phyloP scores from a whole-genome alignment of 2,888 invertebrate genomes.

The Parnassius smintheus region DNA sequence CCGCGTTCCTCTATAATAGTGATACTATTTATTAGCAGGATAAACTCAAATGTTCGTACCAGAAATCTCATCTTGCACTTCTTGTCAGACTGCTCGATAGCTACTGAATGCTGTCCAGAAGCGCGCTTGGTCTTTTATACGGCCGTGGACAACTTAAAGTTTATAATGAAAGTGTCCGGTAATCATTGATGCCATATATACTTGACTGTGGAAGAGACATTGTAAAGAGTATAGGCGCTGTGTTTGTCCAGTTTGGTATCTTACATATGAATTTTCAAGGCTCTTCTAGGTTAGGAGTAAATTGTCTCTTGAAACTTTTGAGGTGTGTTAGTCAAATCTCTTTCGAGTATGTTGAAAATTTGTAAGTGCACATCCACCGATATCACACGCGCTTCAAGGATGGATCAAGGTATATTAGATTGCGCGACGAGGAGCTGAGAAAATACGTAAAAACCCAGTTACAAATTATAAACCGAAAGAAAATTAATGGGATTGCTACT shows the following conservation, averaged over 20 bases:
- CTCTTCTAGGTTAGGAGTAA: slow-evolving; percentile 22
- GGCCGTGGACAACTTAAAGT: slow-evolving; percentile 40
- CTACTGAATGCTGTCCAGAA: slow-evolving; percentile 69
- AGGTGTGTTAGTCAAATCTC: background rate
- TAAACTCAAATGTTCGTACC: slow-evolving; percentile 50
- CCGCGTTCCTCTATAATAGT: slow-evolving; percentile 20
- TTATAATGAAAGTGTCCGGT: slow-evolving; percentile 60
- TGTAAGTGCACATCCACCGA: too few species aligned
- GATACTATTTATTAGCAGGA: slow-evolving; percentile 37
- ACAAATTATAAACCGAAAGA: too few species aligned
- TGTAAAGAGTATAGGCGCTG: slow-evolving; percentile 34
- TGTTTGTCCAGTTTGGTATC: slow-evolving; percentile 18
- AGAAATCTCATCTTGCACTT: slow-evolving; percentile 80
- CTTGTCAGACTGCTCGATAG: slow-evolving; percentile 74
- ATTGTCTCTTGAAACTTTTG: background rate
- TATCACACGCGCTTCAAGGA: too few species aligned
- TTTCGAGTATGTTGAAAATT: too few species aligned
- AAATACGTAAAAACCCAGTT: too few species aligned
- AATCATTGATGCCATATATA: slow-evolving; percentile 38
- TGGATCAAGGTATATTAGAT: too few species aligned
- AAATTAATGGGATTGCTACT: too few species aligned
- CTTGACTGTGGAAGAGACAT: slow-evolving; percentile 34
- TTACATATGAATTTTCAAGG: slow-evolving; percentile 23
- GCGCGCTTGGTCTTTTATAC: slow-evolving; percentile 64
- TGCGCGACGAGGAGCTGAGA: too few species aligned